Percentiles rank a stretch among this genome's conserved stretches.
phyloP scores from a whole-genome alignment of 2,888 invertebrate genomes.

The Acrobasis repandana region DNA sequence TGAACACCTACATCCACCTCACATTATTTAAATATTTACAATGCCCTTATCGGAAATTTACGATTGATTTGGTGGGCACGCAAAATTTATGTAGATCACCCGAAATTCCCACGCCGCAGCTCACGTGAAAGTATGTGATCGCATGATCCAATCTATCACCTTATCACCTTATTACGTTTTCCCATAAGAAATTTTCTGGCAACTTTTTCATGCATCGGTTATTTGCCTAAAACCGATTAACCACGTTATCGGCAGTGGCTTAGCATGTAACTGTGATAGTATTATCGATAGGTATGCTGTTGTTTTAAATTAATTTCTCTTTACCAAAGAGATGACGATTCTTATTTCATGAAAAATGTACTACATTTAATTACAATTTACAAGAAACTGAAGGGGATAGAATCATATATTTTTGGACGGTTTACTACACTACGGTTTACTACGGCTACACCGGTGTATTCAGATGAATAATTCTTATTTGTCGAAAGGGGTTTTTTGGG shows the following conservation, averaged over 20 bases:
- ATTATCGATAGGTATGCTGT: slow-evolving; percentile 12
- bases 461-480: no score
- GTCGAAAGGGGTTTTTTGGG: no score
- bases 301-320: no score
- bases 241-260: slow-evolving; percentile 28
- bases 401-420: no score
- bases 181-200: slow-evolving; percentile 58
- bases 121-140: slow-evolving; percentile 64
- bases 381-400: no score
- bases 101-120: slow-evolving; percentile 63
- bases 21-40: slow-evolving; percentile 1
- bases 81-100: slow-evolving; percentile 55
- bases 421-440: no score
- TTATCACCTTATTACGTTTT: slow-evolving; percentile 66
- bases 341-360: no score
- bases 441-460: no score
- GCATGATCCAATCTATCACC: slow-evolving; percentile 58
- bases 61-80: slow-evolving; percentile 40
- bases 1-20: not conserved
- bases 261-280: slow-evolving; percentile 26
- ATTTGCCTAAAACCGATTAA: slow-evolving; percentile 55
- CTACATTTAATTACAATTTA: no score
- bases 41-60: slow-evolving; percentile 37
- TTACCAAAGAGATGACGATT: no score
- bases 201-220: slow-evolving; percentile 45